Conservation (phyloP, 1,140 invertebrate species). For the Trichoplusia ni region DNA sequence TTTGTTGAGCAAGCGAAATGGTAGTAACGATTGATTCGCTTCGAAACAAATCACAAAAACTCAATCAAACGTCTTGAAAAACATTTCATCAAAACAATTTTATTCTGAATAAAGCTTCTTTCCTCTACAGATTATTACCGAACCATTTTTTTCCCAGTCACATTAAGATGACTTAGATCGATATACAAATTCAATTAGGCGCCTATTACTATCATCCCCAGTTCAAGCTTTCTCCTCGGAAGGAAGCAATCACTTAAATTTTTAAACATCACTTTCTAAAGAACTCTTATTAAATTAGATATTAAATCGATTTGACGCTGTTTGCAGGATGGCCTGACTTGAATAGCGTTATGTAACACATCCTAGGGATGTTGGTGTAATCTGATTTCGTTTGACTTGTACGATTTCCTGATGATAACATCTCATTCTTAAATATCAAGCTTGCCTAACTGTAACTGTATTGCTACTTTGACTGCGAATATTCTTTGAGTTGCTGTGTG, state of each 20-base stretch:
- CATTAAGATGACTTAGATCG: constrained; percentile 30
- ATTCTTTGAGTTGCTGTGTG: neutral
- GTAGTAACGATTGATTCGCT: neutral
- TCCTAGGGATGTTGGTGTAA: constrained; percentile 7
- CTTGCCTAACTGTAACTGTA: neutral
- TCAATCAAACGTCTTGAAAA: neutral
- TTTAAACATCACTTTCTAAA: constrained; percentile 36
- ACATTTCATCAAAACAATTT: neutral
- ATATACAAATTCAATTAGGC: constrained; percentile 28
- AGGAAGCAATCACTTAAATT: constrained; percentile 43
- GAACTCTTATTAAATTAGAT: neutral
- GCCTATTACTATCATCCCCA: constrained; percentile 18
- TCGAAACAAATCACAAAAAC: neutral
- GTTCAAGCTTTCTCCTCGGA: constrained; percentile 41
- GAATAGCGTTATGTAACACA: neutral
- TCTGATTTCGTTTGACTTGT: neutral
- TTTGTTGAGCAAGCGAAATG: neutral
- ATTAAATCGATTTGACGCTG: neutral
- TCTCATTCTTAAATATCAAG: neutral
- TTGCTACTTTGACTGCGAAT: neutral
- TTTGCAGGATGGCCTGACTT: neutral
- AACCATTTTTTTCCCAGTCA: neutral
- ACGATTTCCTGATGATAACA: constrained; percentile 5
- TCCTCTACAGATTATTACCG: neutral
- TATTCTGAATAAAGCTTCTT: no score